Evolutionary conservation across 2,113 vertebrate genomes (phyloP).

Genomic region (Pelmatolapia mariae): DNA sequence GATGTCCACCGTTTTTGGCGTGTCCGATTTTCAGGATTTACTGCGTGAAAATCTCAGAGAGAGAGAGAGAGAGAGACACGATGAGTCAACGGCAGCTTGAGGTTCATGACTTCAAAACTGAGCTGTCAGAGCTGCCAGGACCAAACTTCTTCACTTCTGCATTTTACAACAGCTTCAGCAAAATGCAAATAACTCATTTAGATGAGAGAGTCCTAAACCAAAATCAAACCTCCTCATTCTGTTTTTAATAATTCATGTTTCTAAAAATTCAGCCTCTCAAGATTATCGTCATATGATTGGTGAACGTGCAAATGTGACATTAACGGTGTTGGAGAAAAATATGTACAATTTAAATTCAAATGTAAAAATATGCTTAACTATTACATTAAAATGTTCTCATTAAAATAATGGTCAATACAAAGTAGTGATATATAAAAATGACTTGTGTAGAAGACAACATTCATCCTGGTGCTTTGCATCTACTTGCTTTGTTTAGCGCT

Average conservation of each 20-base stretch:
- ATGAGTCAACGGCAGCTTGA: background rate
- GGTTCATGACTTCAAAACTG: background rate
- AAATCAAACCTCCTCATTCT: background rate
- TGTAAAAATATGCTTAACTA: background rate
- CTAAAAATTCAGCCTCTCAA: background rate
- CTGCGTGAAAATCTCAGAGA: background rate
- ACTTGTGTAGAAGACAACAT: background rate
- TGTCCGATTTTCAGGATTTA: conserved; percentile 27
- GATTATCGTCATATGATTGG: background rate
- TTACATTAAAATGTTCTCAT: background rate
- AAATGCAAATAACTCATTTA: background rate
- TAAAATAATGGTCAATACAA: background rate
- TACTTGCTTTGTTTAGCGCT: background rate
- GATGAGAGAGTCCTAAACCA: background rate
- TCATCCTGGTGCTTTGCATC: background rate
- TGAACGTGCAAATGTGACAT: background rate
- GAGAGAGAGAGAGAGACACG: background rate
- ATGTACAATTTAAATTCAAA: background rate
- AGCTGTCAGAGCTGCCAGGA: background rate
- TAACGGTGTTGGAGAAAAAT: background rate
- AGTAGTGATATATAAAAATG: background rate
- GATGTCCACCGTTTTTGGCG: conserved; percentile 17
- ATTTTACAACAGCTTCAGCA: background rate
- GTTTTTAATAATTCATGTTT: background rate
- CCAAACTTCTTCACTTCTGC: background rate